These are phyloP conservation scores for Leptarthrus brevirostris DNA, from an alignment of 2,888 invertebrate species.

Conservation along the genomic window DNA sequence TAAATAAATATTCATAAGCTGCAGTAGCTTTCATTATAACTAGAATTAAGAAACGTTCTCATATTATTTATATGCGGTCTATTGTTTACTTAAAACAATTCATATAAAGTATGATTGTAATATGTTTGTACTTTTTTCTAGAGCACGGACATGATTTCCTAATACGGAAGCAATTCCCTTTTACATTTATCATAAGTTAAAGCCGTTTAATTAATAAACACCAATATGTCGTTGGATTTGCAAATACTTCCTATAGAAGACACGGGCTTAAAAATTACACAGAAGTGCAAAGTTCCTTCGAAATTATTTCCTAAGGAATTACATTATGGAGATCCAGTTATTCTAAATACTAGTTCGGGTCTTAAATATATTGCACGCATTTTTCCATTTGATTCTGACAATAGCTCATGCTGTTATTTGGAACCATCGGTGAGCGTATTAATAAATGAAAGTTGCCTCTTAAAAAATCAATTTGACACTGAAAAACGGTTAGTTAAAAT, in stretches of 20 bases:
- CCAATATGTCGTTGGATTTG: background rate
- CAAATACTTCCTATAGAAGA: background rate
- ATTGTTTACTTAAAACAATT: no score
- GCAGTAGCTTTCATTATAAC: no score
- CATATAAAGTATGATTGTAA: no score
- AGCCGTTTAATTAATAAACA: no score
- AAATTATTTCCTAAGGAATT: constrained; percentile 11
- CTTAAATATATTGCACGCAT: background rate
- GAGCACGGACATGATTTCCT: no score
- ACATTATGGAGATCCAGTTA: background rate
- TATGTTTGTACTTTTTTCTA: no score
- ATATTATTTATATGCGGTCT: no score
- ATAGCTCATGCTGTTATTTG: background rate
- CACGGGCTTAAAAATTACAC: background rate
- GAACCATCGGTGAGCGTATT: background rate
- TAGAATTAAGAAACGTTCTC: no score
- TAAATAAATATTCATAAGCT: no score
- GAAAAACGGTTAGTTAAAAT: background rate
- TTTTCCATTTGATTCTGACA: background rate
- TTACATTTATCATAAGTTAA: no score
- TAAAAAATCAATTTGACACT: background rate
- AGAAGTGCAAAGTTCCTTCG: constrained; percentile 9
- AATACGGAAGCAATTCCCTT: no score
- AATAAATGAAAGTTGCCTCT: background rate
- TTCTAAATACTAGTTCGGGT: constrained; percentile 5